These are phyloP conservation scores for Phrynocephalus versicolor DNA, from an alignment of 2,113 vertebrate species.

Conservation along the genomic window DNA sequence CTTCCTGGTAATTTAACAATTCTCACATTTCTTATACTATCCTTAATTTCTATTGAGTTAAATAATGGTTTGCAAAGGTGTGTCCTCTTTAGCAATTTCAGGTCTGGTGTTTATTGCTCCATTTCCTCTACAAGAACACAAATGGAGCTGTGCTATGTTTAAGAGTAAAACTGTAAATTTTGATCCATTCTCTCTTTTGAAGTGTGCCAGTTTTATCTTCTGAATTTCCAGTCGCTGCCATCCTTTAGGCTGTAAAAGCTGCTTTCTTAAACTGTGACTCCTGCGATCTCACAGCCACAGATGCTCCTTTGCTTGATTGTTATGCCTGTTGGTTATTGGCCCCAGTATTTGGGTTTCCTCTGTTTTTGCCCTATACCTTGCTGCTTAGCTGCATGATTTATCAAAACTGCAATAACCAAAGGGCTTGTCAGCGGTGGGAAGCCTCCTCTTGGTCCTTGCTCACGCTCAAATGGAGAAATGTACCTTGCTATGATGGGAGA, in stretches of 20 bases:
- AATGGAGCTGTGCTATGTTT: background rate
- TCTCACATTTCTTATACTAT: background rate
- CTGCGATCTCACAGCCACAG: too few species aligned
- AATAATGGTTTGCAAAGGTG: background rate
- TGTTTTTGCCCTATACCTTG: background rate
- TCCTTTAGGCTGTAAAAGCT: too few species aligned
- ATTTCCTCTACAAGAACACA: accelerated
- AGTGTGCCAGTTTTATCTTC: background rate
- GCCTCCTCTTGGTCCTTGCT: background rate
- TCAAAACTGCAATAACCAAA: background rate
- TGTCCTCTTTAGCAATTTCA: background rate
- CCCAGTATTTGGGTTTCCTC: too few species aligned
- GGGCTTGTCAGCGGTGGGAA: background rate
- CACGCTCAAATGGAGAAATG: background rate
- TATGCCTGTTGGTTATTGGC: background rate
- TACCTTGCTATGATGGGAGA: background rate
- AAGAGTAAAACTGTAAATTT: background rate
- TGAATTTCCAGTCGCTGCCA: too few species aligned
- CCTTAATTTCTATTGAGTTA: background rate
- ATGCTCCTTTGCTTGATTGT: background rate
- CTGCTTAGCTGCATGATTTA: background rate
- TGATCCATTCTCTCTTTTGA: background rate
- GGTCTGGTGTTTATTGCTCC: background rate
- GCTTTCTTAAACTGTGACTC: background rate
- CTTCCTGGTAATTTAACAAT: background rate